Evolutionary conservation across 1,140 invertebrate genomes (phyloP).

Genomic region (Drosophila nasuta): DNA sequence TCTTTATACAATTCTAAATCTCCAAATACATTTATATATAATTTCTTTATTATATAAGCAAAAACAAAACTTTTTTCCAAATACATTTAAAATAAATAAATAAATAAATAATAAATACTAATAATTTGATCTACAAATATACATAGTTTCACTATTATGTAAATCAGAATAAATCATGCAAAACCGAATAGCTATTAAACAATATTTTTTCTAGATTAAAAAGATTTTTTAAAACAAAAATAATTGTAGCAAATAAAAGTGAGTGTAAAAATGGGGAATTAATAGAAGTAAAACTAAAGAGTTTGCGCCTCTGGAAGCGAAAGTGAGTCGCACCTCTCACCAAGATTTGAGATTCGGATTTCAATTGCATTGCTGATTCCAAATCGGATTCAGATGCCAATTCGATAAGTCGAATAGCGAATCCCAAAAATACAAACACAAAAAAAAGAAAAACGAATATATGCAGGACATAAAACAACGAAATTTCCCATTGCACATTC

Average conservation of each 20-base stretch:
- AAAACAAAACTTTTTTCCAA: too few relatives aligned
- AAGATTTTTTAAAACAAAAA: not conserved
- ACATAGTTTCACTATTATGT: too few relatives aligned
- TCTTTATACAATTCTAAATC: not conserved
- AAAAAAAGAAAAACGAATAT: conserved; percentile 57
- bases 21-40: not conserved
- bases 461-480: conserved; percentile 51
- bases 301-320: conserved; percentile 6
- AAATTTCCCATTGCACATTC: conserved; percentile 64
- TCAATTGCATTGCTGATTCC: not conserved
- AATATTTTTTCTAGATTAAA: too few relatives aligned
- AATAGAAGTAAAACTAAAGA: too few relatives aligned
- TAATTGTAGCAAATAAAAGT: not conserved
- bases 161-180: too few relatives aligned
- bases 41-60: too few relatives aligned
- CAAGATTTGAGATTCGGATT: conserved; percentile 13
- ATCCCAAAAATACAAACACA: too few relatives aligned
- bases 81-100: too few relatives aligned
- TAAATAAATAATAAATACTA: too few relatives aligned
- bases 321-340: conserved; percentile 14
- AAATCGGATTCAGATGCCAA: conserved; percentile 22
- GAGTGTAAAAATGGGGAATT: not conserved
- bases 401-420: too few relatives aligned
- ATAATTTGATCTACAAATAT: too few relatives aligned
- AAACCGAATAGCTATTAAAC: too few relatives aligned